A percentile compares a stretch with the other conserved stretches of the same genome.
phyloP scores from a whole-genome alignment of 2,113 vertebrate species.

The Cyanocitta stelleri region DNA sequence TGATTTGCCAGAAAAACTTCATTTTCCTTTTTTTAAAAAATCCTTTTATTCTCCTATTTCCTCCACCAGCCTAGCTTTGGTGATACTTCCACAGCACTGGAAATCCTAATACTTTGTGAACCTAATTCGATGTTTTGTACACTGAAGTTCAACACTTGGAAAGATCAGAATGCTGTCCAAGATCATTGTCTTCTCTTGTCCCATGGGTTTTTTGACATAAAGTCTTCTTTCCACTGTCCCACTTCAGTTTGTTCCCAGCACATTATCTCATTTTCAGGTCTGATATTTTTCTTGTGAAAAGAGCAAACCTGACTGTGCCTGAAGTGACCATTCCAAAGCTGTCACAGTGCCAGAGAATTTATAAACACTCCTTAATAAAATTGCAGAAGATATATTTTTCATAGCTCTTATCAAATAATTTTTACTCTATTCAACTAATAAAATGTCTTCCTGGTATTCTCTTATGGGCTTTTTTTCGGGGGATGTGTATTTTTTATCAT shows the following conservation, averaged over 20 bases:
- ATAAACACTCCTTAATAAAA: background rate
- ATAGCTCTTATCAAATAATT: background rate
- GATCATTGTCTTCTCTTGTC: background rate
- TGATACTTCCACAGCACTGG: background rate
- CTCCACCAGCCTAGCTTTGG: background rate
- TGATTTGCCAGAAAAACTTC: background rate
- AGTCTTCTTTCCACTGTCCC: background rate
- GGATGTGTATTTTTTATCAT: background rate
- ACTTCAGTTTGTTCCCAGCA: background rate
- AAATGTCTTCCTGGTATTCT: background rate
- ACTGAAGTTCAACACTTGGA: background rate
- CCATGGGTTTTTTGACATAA: background rate
- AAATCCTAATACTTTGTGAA: background rate
- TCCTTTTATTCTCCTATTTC: background rate
- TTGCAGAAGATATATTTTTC: background rate
- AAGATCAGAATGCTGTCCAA: background rate
- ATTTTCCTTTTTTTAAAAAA: background rate
- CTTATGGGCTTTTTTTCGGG: background rate
- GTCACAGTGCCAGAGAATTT: background rate
- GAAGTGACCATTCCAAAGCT: background rate
- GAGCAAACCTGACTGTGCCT: background rate
- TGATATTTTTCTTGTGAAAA: background rate
- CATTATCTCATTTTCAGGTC: background rate
- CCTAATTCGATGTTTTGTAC: background rate
- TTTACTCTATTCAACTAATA: background rate